Percentiles rank a stretch among this genome's conserved stretches.
Conservation (phyloP, 2,797 vertebrate genomes). For the Enteromius mattozi region DNA sequence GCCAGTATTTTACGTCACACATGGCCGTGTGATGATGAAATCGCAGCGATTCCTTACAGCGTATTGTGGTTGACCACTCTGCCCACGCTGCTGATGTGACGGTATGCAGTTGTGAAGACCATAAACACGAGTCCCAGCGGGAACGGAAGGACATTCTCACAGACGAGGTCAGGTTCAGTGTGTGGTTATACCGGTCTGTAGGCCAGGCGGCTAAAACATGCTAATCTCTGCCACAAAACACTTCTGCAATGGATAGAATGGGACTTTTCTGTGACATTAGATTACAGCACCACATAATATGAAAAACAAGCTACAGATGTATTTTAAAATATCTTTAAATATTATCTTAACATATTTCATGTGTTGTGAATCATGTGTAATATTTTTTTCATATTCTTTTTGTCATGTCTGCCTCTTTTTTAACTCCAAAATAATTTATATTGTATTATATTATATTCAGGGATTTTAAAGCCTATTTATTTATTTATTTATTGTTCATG, state of each 20-base stretch:
- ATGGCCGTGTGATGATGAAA: slow-evolving; percentile 15
- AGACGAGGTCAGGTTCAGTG: slow-evolving; percentile 4
- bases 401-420: no score
- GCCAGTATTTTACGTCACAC: not conserved
- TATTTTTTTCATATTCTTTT: no score
- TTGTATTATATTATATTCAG: no score
- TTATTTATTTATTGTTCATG: not conserved
- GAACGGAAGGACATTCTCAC: not conserved
- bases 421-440: no score
- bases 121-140: not conserved
- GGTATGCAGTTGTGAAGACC: slow-evolving; percentile 15
- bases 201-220: slow-evolving; percentile 8
- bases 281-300: not conserved
- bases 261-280: not conserved
- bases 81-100: slow-evolving; percentile 38
- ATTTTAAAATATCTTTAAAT: no score
- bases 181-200: slow-evolving; percentile 28
- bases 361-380: no score
- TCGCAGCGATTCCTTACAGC: slow-evolving; percentile 28
- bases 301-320: slow-evolving; percentile 1
- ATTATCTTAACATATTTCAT: no score
- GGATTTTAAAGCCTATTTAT: not conserved
- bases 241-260: not conserved
- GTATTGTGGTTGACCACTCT: slow-evolving; percentile 18
- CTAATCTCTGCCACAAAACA: not conserved